Evolutionary conservation across 2,888 invertebrate species (phyloP).

Genomic region (Acronicta aceris): DNA sequence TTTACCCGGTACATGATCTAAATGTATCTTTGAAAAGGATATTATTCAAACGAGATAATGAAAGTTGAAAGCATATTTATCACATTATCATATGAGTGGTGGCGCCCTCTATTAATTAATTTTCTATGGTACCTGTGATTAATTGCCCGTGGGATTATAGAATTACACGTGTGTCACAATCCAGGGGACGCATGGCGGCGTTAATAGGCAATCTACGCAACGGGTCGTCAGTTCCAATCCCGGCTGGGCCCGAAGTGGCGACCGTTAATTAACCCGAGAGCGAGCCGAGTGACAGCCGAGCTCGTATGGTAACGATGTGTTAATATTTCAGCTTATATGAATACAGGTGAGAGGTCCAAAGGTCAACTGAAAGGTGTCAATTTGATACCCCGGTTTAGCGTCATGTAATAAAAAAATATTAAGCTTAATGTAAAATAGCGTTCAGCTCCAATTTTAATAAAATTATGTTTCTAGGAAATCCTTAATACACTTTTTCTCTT

Average conservation of each 20-base stretch:
- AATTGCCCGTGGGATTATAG: background rate
- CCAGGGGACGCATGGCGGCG: constrained; percentile 12
- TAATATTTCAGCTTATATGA: constrained; percentile 47
- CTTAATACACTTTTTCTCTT: constrained; percentile 31
- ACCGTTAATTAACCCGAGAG: constrained; percentile 51
- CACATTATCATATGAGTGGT: too few relatives aligned
- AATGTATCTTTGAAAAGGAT: too few relatives aligned
- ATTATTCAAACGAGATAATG: too few relatives aligned
- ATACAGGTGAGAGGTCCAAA: constrained; percentile 19
- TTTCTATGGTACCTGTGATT: too few relatives aligned
- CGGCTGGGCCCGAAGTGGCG: constrained; percentile 35
- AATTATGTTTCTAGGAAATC: constrained; percentile 28
- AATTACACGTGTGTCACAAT: constrained; percentile 8
- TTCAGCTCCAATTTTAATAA: constrained; percentile 34
- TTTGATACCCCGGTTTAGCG: constrained; percentile 3
- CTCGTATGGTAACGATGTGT: constrained; percentile 42
- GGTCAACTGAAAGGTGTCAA: constrained; percentile 32
- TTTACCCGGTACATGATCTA: too few relatives aligned
- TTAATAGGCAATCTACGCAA: constrained; percentile 59
- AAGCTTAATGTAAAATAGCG: constrained; percentile 7
- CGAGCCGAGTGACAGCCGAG: constrained; percentile 23
- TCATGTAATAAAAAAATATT: too few relatives aligned
- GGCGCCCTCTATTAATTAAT: too few relatives aligned
- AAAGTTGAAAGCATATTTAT: too few relatives aligned
- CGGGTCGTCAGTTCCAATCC: constrained; percentile 55